phyloP scores from a whole-genome alignment of 1,140 invertebrate genomes.

The Patella vulgata region DNA sequence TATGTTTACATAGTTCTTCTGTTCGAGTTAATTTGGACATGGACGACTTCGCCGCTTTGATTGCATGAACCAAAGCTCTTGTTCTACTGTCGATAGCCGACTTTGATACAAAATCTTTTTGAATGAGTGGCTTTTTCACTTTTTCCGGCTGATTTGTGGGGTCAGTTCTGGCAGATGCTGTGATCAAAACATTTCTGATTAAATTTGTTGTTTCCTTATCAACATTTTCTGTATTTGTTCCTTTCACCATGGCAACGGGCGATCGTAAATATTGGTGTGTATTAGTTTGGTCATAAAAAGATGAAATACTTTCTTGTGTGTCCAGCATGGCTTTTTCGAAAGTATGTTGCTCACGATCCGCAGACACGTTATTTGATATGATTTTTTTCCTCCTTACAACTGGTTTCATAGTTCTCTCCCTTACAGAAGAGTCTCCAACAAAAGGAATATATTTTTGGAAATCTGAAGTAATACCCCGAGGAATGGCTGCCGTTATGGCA shows the following conservation, averaged over 20 bases:
- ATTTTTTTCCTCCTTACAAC: neutral
- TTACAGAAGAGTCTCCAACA: neutral
- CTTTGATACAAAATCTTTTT: slow-evolving; percentile 44
- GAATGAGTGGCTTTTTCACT: slow-evolving; percentile 26
- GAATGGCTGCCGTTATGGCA: neutral
- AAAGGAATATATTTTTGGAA: slow-evolving; percentile 9
- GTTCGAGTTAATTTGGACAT: slow-evolving; percentile 72
- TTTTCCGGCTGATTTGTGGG: slow-evolving; percentile 9
- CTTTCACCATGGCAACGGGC: neutral
- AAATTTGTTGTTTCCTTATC: slow-evolving; percentile 8
- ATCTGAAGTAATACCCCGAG: neutral
- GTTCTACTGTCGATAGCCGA: slow-evolving; percentile 68
- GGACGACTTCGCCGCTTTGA: slow-evolving; percentile 72
- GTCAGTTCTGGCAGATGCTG: neutral
- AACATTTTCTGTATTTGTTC: neutral
- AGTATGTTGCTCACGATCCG: neutral
- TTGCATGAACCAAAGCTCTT: slow-evolving; percentile 74
- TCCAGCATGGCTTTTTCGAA: slow-evolving; percentile 12
- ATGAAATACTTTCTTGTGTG: slow-evolving; percentile 5
- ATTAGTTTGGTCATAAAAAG: slow-evolving; percentile 2
- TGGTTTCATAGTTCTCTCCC: neutral
- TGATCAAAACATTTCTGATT: slow-evolving; percentile 10
- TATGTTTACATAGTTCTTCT: slow-evolving; percentile 76
- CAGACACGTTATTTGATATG: neutral
- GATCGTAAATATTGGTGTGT: neutral